phyloP scores from a whole-genome alignment of 2,797 vertebrate species.

The Carcharodon carcharias region DNA sequence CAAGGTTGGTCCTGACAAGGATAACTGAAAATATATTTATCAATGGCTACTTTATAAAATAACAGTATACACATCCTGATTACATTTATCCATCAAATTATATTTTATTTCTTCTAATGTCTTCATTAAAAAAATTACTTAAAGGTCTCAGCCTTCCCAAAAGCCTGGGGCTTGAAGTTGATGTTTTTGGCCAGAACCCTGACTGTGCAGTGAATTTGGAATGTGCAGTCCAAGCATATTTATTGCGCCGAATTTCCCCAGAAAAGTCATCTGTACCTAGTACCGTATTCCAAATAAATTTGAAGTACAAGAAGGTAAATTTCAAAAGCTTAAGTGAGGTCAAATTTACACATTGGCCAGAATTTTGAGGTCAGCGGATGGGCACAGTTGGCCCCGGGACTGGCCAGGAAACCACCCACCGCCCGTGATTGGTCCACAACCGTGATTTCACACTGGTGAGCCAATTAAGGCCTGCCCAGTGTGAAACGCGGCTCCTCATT shows the following conservation, averaged over 20 bases:
- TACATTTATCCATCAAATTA: not conserved
- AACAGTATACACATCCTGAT: not conserved
- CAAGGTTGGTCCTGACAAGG: conserved; percentile 61
- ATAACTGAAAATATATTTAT: not conserved
- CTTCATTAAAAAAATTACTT: not conserved
- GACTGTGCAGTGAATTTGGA: not conserved
- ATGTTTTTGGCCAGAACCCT: not conserved
- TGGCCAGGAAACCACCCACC: too few relatives aligned
- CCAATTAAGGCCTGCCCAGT: too few relatives aligned
- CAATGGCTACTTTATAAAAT: not conserved
- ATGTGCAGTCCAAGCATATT: not conserved
- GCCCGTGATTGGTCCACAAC: too few relatives aligned
- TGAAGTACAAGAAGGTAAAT: not conserved
- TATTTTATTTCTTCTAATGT: not conserved
- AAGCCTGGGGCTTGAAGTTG: not conserved
- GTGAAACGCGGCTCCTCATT: too few relatives aligned
- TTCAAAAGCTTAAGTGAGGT: not conserved
- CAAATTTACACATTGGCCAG: not conserved
- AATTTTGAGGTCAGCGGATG: too few relatives aligned
- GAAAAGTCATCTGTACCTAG: not conserved
- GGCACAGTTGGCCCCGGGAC: too few relatives aligned
- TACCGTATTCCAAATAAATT: not conserved
- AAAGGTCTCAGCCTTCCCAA: not conserved
- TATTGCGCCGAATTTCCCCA: not conserved
- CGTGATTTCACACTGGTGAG: too few relatives aligned